Conservation (phyloP, 2,888 invertebrate genomes). For the Helobdella robusta region DNA sequence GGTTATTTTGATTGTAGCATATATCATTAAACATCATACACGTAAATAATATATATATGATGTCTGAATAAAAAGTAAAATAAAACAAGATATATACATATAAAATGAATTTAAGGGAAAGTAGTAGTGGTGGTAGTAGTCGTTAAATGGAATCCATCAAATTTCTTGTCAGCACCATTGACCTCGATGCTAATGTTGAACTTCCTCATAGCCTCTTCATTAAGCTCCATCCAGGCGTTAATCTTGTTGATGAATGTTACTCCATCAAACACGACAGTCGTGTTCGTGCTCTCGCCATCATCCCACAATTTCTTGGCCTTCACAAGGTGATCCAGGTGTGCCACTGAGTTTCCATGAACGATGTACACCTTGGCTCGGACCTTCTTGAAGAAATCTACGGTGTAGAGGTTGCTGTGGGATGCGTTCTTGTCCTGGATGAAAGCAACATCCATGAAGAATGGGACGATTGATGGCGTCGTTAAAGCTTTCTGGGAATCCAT, state of each 20-base stretch:
- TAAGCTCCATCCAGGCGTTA: constrained; percentile 7
- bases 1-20: too few relatives aligned
- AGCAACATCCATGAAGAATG: constrained; percentile 19
- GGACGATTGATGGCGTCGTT: neutral
- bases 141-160: too few relatives aligned
- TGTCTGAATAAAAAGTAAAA: too few relatives aligned
- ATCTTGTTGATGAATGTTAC: neutral
- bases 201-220: neutral
- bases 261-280: neutral
- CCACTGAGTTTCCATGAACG: neutral
- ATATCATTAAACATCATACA: too few relatives aligned
- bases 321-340: constrained; percentile 15
- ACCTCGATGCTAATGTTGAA: constrained; percentile 8
- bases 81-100: neutral
- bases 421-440: constrained; percentile 13
- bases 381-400: constrained; percentile 22
- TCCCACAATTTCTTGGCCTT: constrained; percentile 19
- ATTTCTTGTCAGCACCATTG: too few relatives aligned
- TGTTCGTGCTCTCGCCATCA: neutral
- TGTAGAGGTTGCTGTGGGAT: neutral
- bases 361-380: constrained; percentile 14
- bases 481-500: neutral
- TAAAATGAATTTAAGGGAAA: neutral
- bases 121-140: neutral
- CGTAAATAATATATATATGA: too few relatives aligned